These are phyloP conservation scores for Akabosia matsudoensis DNA, from an alignment of 1,140 invertebrate species.

Conservation along the genomic window DNA sequence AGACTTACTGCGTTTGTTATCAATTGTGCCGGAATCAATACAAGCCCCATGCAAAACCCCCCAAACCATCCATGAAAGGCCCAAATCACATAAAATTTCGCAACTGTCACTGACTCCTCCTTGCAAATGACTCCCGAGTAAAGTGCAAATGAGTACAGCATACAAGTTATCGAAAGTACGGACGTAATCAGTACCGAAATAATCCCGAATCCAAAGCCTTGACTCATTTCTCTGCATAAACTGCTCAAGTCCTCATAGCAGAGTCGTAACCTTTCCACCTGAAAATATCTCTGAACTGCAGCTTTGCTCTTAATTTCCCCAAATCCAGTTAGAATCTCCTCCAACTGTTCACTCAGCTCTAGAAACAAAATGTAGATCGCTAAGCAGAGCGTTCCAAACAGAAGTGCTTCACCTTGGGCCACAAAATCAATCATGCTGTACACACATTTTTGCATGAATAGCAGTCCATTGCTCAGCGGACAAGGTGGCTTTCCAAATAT, in stretches of 20 bases:
- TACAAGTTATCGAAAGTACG: conserved; percentile 23
- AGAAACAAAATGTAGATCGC: background rate
- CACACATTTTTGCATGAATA: background rate
- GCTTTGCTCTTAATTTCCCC: background rate
- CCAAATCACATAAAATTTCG: conserved; percentile 26
- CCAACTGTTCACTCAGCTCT: background rate
- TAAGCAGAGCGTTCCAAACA: background rate
- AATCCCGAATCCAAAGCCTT: conserved; percentile 14
- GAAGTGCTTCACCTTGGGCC: background rate
- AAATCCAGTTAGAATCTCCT: background rate
- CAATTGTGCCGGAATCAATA: conserved; percentile 26
- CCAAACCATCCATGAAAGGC: conserved; percentile 28
- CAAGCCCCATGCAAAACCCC: background rate
- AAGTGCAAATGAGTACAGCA: conserved; percentile 17
- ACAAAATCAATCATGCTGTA: background rate
- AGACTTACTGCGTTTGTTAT: conserved; percentile 25
- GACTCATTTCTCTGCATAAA: background rate
- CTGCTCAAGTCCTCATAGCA: background rate
- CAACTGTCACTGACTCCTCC: background rate
- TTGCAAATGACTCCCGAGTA: background rate
- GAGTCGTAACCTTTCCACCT: background rate
- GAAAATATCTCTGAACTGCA: background rate
- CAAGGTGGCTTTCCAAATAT: conserved; percentile 6
- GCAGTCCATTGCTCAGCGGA: background rate
- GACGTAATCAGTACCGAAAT: background rate